These are phyloP conservation scores for Neolamprologus modestus DNA, from an alignment of 2,113 vertebrate species.

Conservation along the genomic window DNA sequence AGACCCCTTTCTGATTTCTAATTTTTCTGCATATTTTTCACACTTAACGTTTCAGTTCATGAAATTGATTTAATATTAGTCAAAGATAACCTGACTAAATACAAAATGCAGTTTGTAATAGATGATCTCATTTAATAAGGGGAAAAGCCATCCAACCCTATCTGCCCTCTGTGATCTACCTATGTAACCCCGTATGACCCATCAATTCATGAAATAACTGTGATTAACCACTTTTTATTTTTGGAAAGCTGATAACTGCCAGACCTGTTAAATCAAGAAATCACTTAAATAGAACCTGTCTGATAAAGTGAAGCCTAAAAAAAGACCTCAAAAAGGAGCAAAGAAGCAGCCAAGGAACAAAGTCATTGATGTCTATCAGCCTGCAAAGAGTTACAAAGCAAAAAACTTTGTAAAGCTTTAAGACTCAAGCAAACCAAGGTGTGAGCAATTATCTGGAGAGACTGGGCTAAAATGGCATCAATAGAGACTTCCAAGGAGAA, in stretches of 20 bases:
- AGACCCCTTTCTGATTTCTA: background rate
- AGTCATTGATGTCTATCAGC: background rate
- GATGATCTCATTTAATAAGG: background rate
- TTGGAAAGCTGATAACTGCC: background rate
- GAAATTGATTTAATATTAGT: background rate
- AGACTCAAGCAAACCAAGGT: background rate
- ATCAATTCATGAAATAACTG: background rate
- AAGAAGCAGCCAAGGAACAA: background rate
- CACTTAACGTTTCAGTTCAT: background rate
- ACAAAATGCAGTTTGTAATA: background rate
- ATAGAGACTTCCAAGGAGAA: background rate
- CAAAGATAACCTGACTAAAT: background rate
- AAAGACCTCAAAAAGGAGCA: background rate
- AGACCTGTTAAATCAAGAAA: background rate
- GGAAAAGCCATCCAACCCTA: background rate
- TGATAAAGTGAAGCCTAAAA: background rate
- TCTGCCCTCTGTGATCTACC: background rate
- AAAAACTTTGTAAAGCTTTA: background rate
- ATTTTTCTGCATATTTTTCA: background rate
- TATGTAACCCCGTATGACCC: background rate
- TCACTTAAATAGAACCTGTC: background rate
- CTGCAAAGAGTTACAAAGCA: background rate
- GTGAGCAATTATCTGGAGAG: background rate
- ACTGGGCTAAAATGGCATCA: background rate
- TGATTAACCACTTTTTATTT: background rate